Evolutionary conservation across 2,888 invertebrate genomes (phyloP).

Genomic region (Epistrophe grossulariae): DNA sequence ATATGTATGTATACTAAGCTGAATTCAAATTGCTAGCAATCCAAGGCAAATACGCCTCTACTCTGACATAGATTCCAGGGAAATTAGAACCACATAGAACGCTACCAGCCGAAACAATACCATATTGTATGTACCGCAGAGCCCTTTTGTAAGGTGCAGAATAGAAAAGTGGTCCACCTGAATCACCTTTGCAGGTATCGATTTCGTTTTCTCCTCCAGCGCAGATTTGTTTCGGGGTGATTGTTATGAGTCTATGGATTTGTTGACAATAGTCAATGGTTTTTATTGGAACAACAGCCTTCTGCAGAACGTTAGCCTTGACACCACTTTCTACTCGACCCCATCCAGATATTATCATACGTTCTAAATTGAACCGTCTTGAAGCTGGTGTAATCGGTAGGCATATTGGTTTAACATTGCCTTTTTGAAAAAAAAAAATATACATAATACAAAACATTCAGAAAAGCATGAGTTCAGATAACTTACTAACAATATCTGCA

Average conservation of each 20-base stretch:
- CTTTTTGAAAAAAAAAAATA: slow-evolving; percentile 44
- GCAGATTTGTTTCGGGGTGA: slow-evolving; percentile 84
- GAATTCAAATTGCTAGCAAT: slow-evolving; percentile 81
- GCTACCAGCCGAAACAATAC: slow-evolving; percentile 88
- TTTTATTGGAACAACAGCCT: slow-evolving; percentile 77
- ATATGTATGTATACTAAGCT: neutral
- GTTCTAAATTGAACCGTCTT: slow-evolving; percentile 52
- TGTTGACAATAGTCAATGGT: slow-evolving; percentile 77
- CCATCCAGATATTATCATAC: slow-evolving; percentile 80
- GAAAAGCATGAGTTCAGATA: slow-evolving; percentile 5
- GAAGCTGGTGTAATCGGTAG: slow-evolving; percentile 79
- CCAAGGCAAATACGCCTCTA: slow-evolving; percentile 85
- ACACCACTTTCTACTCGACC: slow-evolving; percentile 78
- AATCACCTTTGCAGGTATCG: slow-evolving; percentile 74
- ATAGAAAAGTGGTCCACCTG: slow-evolving; percentile 79
- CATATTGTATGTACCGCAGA: slow-evolving; percentile 82
- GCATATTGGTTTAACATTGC: slow-evolving; percentile 80
- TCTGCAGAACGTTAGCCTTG: slow-evolving; percentile 75
- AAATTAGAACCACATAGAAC: slow-evolving; percentile 83
- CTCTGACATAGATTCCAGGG: slow-evolving; percentile 86
- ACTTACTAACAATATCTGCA: slow-evolving; percentile 78
- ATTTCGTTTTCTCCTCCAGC: slow-evolving; percentile 84
- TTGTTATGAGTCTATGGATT: slow-evolving; percentile 79
- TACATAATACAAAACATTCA: neutral
- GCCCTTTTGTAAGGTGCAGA: slow-evolving; percentile 67